Percentiles rank a stretch among this genome's conserved stretches.
Conservation (phyloP, 2,888 invertebrate species). For the Lasioglossum calceatum region DNA sequence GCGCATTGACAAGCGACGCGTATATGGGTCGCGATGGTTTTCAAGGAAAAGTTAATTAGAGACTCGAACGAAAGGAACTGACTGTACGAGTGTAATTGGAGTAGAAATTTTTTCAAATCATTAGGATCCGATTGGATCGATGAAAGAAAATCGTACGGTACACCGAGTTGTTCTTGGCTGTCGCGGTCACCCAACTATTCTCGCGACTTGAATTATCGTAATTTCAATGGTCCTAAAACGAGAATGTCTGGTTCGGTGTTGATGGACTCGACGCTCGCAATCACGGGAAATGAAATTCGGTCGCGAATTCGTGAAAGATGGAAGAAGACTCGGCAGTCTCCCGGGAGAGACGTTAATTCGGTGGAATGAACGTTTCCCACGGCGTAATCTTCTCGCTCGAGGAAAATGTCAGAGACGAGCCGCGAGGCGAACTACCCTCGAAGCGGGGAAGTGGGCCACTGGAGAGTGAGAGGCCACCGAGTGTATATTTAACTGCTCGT, state of each 20-base stretch:
- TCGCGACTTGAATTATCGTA: too few relatives aligned
- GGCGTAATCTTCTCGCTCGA: not conserved
- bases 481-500: conserved; percentile 76
- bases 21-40: conserved; percentile 2
- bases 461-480: conserved; percentile 74
- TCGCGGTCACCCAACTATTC: not conserved
- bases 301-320: not conserved
- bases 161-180: not conserved
- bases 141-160: not conserved
- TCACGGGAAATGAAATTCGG: not conserved
- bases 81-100: not conserved
- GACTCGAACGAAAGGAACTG: not conserved
- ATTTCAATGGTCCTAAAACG: too few relatives aligned
- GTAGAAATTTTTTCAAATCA: not conserved
- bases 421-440: conserved; percentile 49
- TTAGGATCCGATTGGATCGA: not conserved
- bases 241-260: too few relatives aligned
- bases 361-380: not conserved
- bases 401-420: conserved; percentile 36
- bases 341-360: not conserved
- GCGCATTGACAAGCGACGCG: conserved; percentile 5
- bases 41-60: conserved; percentile 1
- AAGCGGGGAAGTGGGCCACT: conserved; percentile 77
- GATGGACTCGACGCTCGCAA: not conserved
- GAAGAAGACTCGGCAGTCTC: not conserved